Base-by-base conservation (phyloP, 2,113 vertebrate species). In the Tursiops truncatus region DNA sequence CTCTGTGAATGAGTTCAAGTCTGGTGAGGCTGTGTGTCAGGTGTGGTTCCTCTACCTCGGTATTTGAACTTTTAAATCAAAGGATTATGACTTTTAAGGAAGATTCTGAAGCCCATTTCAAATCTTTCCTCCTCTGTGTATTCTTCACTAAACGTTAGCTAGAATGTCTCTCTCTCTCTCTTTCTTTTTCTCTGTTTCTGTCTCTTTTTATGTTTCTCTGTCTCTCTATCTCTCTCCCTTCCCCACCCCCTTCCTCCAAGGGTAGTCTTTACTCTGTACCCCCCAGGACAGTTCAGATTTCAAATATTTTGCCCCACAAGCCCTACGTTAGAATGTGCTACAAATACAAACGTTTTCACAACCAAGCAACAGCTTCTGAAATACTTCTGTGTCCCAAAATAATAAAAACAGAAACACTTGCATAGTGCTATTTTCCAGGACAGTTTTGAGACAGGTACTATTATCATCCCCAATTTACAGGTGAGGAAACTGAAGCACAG, bases 341-440 rank as follows among this genome's bases (percentile, higher is more conserved):
- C 83, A 96, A 94, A 88, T 83, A 44, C 56, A 96, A 95, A 89
- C 92, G 89, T 96, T 94, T 97, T 93, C 82, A 96, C 33, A 95
- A 82, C 47, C 2, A 92, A 96, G 67, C 86, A 96, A 93, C 31
- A 94, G 23, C 28, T 97, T 94, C 94, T 90, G 58, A 94, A 96
- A 91, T 94, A 80, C 25, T 73, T 93, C 77, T 60, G 62, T 89
- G 36, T 79, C 71, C 41, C 50, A 21, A 79, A 89, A 74, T 81
- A 80, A 81, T 62, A 92, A 53, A 96, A 96, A 44, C n/a, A 94
- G 21, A 36, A 85, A 63, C 47, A 73, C 23, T 96, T 87, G 20
- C 28, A 38, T 28, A 36, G 28, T n/a, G 26, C 25, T 62, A 47
- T 77, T 60, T 97, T 47, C 88, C 71, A 70, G 86, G 86, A 70